Percentiles rank a stretch among this genome's conserved stretches.
These are phyloP conservation scores for Apteryx owenii DNA, from an alignment of 2,113 vertebrate species.

Conservation along the genomic window DNA sequence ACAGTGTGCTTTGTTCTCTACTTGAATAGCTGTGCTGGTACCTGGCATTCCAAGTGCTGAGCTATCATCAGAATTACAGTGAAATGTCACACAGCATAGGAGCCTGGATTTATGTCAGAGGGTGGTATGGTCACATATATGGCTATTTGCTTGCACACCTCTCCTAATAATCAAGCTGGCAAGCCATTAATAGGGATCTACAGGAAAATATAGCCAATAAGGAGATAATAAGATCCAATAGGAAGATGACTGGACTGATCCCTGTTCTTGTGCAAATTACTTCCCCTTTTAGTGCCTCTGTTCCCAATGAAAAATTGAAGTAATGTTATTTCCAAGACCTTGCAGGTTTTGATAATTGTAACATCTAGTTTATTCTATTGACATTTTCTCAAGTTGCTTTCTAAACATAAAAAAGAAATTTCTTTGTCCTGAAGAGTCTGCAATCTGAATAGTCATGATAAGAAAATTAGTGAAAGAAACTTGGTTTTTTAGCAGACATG, in stretches of 20 bases:
- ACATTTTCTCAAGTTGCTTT: background rate
- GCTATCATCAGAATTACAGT: background rate
- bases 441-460: background rate
- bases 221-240: background rate
- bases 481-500: background rate
- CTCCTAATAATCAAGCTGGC: background rate
- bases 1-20: background rate
- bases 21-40: background rate
- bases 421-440: background rate
- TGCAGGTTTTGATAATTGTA: background rate
- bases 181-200: accelerated
- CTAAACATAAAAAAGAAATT: background rate
- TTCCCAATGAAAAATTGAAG: accelerated
- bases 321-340: background rate
- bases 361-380: background rate
- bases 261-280: background rate
- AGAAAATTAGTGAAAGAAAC: background rate
- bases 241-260: background rate
- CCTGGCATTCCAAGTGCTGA: accelerated
- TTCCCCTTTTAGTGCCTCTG: background rate
- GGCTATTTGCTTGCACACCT: background rate
- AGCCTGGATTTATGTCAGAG: background rate
- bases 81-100: accelerated
- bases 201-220: accelerated
- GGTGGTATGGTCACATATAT: background rate